Conservation (phyloP, 2,113 vertebrate species). For the Theropithecus gelada region DNA sequence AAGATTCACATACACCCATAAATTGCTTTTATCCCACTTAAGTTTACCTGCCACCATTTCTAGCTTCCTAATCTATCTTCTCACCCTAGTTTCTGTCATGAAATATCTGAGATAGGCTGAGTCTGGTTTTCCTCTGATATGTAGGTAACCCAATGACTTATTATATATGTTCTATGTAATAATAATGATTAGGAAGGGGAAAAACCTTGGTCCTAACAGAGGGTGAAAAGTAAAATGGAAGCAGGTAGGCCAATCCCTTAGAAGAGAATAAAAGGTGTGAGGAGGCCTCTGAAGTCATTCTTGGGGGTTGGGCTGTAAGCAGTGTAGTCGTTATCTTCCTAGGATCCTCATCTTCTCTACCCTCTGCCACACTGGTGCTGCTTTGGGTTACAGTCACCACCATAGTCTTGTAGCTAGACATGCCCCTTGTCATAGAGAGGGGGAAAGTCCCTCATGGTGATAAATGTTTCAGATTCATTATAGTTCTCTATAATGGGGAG, state of each 20-base stretch:
- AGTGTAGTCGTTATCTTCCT: neutral
- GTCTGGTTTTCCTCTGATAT: slow-evolving; percentile 3
- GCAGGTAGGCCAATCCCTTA: neutral
- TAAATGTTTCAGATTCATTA: neutral
- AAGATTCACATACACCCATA: neutral
- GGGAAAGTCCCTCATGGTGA: neutral
- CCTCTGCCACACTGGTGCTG: neutral
- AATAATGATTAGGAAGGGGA: neutral
- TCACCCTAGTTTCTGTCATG: neutral
- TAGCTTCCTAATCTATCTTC: neutral
- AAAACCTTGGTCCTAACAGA: neutral
- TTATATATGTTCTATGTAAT: neutral
- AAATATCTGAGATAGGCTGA: neutral
- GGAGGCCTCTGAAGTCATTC: neutral
- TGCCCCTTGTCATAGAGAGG: neutral
- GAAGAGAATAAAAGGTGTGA: neutral
- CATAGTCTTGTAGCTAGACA: neutral
- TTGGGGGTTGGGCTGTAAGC: neutral
- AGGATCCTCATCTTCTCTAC: neutral
- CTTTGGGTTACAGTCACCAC: neutral
- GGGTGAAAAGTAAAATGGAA: slow-evolving; percentile 35
- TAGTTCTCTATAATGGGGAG: neutral
- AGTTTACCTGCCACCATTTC: neutral
- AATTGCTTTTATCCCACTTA: neutral
- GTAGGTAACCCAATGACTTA: neutral